phyloP scores from a whole-genome alignment of 2,888 invertebrate species.

The Parochlus steinenii region DNA sequence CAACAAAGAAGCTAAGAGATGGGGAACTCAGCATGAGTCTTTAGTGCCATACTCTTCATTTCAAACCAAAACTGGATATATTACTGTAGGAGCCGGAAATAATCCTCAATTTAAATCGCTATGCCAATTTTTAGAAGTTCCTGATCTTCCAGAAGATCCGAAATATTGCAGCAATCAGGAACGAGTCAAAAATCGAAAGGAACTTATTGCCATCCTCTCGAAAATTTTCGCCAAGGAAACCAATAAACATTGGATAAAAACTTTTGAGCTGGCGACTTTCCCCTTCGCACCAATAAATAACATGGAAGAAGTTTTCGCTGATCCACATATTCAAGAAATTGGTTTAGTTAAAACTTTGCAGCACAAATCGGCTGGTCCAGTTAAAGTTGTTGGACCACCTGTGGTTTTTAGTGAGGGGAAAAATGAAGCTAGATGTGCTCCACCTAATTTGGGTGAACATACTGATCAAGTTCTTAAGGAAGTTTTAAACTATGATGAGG shows the following conservation, averaged over 20 bases:
- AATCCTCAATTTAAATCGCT: slow-evolving; percentile 63
- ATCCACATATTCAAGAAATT: slow-evolving; percentile 65
- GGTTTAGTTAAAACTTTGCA: slow-evolving; percentile 52
- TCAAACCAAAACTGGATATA: slow-evolving; percentile 60
- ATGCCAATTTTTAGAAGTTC: slow-evolving; percentile 42
- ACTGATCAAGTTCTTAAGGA: slow-evolving; percentile 57
- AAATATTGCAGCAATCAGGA: slow-evolving; percentile 54
- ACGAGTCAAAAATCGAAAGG: slow-evolving; percentile 59
- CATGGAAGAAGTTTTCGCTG: slow-evolving; percentile 69
- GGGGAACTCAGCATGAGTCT: slow-evolving; percentile 89
- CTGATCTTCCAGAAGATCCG: slow-evolving; percentile 41
- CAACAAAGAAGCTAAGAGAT: slow-evolving; percentile 54
- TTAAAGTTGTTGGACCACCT: slow-evolving; percentile 74
- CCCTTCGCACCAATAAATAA: slow-evolving; percentile 85
- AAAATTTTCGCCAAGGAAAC: slow-evolving; percentile 42
- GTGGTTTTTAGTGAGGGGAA: slow-evolving; percentile 61
- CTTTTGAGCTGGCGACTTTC: slow-evolving; percentile 58
- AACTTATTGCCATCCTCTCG: slow-evolving; percentile 45
- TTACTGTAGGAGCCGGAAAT: slow-evolving; percentile 79
- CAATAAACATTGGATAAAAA: slow-evolving; percentile 53
- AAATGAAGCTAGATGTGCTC: slow-evolving; percentile 53
- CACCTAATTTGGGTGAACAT: slow-evolving; percentile 79
- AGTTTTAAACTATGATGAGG: slow-evolving; percentile 43
- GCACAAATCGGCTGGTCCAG: slow-evolving; percentile 49
- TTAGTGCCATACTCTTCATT: slow-evolving; percentile 92